Evolutionary conservation across 2,888 invertebrate genomes (phyloP).

Genomic region (Exocentrus adspersus): DNA sequence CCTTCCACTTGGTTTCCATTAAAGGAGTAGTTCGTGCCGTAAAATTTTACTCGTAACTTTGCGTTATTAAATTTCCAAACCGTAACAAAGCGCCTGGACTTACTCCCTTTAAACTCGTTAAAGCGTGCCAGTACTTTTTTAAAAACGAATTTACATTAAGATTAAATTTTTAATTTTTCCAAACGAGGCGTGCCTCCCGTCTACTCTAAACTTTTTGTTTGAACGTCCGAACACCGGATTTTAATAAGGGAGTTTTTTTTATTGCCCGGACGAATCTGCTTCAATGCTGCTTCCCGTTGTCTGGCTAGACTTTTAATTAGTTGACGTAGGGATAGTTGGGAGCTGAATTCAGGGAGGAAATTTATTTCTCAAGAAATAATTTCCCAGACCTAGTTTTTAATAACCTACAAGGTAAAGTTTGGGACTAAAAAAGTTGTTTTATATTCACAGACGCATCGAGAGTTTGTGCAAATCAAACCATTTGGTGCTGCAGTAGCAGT

Average conservation of each 20-base stretch:
- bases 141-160: neutral
- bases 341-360: neutral
- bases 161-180: neutral
- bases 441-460: neutral
- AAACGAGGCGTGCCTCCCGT: neutral
- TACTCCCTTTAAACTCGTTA: neutral
- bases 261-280: neutral
- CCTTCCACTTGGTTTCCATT: too few species aligned
- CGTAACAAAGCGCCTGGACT: neutral
- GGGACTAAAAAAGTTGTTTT: neutral
- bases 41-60: neutral
- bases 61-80: neutral
- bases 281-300: slow-evolving; percentile 1
- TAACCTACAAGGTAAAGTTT: neutral
- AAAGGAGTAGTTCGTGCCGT: too few species aligned
- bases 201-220: neutral
- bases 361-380: neutral
- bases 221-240: neutral
- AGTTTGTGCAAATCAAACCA: neutral
- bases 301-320: neutral
- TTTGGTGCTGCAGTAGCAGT: neutral
- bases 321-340: neutral
- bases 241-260: neutral
- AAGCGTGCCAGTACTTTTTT: neutral
- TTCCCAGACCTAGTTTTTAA: neutral